Conservation (phyloP, 2,888 invertebrate genomes). For the Isotomurus palustris region DNA sequence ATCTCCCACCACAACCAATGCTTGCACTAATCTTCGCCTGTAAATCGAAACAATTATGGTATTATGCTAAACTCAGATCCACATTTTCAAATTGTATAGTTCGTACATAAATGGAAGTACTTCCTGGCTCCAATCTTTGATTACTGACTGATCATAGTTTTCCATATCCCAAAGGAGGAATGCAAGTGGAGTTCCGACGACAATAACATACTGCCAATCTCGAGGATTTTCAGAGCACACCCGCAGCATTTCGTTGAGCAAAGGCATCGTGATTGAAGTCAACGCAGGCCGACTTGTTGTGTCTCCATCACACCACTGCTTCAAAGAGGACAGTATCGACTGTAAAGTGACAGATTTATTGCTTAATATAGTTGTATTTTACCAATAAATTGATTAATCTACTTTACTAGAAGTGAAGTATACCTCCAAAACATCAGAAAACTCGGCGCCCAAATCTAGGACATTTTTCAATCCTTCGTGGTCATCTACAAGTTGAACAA, state of each 20-base stretch:
- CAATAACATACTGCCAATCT: slow-evolving; percentile 12
- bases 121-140: slow-evolving; percentile 9
- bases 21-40: slow-evolving; percentile 7
- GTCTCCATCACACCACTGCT: background rate
- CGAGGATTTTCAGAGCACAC: background rate
- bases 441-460: too few species aligned
- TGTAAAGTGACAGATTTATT: background rate
- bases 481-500: too few species aligned
- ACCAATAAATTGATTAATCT: too few species aligned
- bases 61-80: background rate
- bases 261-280: background rate
- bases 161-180: background rate
- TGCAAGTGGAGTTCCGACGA: slow-evolving; percentile 11
- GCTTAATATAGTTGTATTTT: too few species aligned
- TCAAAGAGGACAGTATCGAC: background rate
- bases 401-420: too few species aligned
- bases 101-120: slow-evolving; percentile 15
- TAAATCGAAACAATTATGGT: background rate
- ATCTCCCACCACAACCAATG: slow-evolving; percentile 15
- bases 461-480: too few species aligned
- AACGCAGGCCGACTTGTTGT: background rate
- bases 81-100: background rate
- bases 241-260: background rate
- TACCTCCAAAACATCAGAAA: too few species aligned
- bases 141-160: background rate